Conservation (phyloP, 2,113 vertebrate genomes). For the Entosphenus tridentatus region DNA sequence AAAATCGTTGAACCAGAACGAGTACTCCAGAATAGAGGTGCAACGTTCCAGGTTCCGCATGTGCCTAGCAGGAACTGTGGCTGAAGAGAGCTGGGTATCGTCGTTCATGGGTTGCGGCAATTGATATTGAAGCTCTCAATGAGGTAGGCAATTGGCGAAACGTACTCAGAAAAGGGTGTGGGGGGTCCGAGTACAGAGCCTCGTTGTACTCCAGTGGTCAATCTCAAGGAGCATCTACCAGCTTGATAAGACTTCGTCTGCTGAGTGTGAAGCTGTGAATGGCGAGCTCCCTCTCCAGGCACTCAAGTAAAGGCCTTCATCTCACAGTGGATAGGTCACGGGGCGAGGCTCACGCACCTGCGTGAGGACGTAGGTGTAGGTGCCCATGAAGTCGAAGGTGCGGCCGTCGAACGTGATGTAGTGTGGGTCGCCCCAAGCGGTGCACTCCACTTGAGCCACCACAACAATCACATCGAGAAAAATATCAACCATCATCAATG, state of each 20-base stretch:
- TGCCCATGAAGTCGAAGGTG: constrained; percentile 5
- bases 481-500: too few species aligned
- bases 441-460: not conserved
- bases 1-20: too few species aligned
- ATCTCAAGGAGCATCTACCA: not conserved
- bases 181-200: not conserved
- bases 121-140: too few species aligned
- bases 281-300: not conserved
- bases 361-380: not conserved
- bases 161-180: too few species aligned
- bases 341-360: not conserved
- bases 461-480: too few species aligned
- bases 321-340: not conserved
- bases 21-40: too few species aligned
- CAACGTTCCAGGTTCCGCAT: too few species aligned
- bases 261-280: not conserved
- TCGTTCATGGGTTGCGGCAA: too few species aligned
- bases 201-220: not conserved
- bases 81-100: too few species aligned
- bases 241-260: not conserved
- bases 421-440: not conserved
- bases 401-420: not conserved
- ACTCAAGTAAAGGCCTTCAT: not conserved
- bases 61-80: too few species aligned
- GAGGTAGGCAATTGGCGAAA: too few species aligned